phyloP scores from a whole-genome alignment of 2,797 vertebrate species.

The Pangasius sanitwongsei region DNA sequence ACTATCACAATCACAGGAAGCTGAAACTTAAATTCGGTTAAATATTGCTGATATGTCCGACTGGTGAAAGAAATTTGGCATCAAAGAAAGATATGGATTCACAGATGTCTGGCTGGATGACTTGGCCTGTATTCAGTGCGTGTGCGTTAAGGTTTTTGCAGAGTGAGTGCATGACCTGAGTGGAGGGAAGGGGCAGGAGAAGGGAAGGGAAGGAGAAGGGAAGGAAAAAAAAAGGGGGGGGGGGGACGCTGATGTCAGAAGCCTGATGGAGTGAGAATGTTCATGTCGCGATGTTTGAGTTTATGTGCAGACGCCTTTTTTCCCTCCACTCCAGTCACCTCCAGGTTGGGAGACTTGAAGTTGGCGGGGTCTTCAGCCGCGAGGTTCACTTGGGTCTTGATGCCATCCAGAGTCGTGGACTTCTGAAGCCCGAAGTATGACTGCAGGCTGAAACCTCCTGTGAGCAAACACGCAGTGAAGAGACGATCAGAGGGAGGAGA shows the following conservation, averaged over 20 bases:
- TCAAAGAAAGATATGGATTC: neutral
- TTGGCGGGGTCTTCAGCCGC: conserved; percentile 78
- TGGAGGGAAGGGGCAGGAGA: neutral
- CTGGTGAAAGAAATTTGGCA: neutral
- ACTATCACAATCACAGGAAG: neutral
- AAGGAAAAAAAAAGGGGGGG: too few species aligned
- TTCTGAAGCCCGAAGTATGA: conserved; percentile 88
- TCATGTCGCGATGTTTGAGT: conserved; percentile 89
- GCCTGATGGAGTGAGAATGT: conserved; percentile 90
- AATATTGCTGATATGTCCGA: neutral
- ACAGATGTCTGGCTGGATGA: neutral
- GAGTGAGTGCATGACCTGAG: conserved; percentile 9
- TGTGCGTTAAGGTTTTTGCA: neutral
- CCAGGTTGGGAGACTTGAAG: conserved; percentile 85
- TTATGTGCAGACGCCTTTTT: conserved; percentile 83
- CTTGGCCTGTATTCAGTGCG: neutral
- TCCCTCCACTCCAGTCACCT: conserved; percentile 76
- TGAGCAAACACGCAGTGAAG: neutral
- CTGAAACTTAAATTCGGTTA: neutral
- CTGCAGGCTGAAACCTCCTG: conserved; percentile 85
- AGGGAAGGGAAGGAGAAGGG: too few species aligned
- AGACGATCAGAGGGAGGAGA: neutral
- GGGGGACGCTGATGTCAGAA: conserved; percentile 74
- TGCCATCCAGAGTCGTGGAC: conserved; percentile 88
- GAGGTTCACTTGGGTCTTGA: conserved; percentile 81